Conservation (phyloP, 1,140 invertebrate genomes). For the Yoshiicerus persimilis region DNA sequence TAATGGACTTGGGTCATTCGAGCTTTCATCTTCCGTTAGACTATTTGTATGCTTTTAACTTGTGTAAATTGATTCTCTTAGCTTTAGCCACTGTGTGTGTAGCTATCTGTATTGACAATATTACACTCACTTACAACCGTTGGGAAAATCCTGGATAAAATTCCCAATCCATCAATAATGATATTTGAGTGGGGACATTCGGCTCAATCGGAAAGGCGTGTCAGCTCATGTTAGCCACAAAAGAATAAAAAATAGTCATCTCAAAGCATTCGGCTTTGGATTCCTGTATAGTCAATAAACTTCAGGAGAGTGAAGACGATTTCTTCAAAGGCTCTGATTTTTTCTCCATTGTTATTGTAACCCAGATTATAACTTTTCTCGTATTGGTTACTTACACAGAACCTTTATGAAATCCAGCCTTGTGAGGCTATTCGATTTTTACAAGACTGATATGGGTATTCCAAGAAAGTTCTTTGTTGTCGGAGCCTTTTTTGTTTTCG, state of each 20-base stretch:
- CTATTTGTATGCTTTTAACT: constrained; percentile 5
- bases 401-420: not conserved
- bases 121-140: not conserved
- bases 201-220: not conserved
- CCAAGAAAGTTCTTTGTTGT: not conserved
- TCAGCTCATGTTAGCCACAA: not conserved
- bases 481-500: not conserved
- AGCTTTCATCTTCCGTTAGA: not conserved
- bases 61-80: not conserved
- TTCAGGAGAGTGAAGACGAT: not conserved
- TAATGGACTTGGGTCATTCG: constrained; percentile 13
- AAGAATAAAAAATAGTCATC: not conserved
- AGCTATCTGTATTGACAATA: not conserved
- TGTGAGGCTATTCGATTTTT: not conserved
- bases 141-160: not conserved
- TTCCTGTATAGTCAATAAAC: not conserved
- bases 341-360: not conserved
- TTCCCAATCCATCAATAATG: not conserved
- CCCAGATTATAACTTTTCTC: not conserved
- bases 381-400: not conserved
- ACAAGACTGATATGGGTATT: not conserved
- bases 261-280: not conserved
- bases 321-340: not conserved
- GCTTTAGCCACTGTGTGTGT: not conserved
- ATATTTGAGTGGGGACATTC: not conserved